Percentiles rank a stretch among this genome's conserved stretches.
Conservation (phyloP, 35 echinoderm and acorn worm species). For the Hemicentrotus pulcherrimus region DNA sequence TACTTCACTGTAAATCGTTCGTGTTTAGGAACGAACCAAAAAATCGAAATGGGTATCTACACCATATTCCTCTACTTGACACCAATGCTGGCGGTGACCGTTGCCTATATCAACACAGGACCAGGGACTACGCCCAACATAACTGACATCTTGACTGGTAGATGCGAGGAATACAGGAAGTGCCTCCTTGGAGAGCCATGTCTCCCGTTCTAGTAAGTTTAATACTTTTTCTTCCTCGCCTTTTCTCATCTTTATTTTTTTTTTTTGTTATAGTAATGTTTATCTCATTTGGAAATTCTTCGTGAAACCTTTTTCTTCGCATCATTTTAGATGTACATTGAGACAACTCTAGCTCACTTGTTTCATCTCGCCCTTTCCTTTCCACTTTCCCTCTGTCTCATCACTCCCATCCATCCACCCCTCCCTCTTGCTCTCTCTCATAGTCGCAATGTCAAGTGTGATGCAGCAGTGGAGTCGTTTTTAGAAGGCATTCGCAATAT, state of each 20-base stretch:
- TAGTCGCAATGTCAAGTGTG: not conserved
- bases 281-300: too few relatives aligned
- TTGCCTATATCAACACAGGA: conserved; percentile 18
- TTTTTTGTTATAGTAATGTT: too few relatives aligned
- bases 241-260: too few relatives aligned
- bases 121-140: conserved; percentile 25
- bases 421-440: not conserved
- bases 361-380: not conserved
- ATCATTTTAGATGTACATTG: too few relatives aligned
- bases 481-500: not conserved
- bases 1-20: too few relatives aligned
- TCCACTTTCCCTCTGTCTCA: not conserved
- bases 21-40: not conserved
- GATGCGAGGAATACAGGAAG: conserved; percentile 34
- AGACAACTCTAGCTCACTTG: not conserved
- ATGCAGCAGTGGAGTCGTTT: not conserved
- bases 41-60: not conserved
- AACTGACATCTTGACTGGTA: not conserved
- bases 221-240: not conserved
- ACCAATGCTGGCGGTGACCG: not conserved
- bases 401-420: not conserved
- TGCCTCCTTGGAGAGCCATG: conserved; percentile 25
- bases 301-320: too few relatives aligned
- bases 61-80: not conserved
- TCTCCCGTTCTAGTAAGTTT: not conserved